A percentile compares a stretch with the other conserved stretches of the same genome.
Conservation (phyloP, 2,888 invertebrate genomes). For the Pterostichus madidus region DNA sequence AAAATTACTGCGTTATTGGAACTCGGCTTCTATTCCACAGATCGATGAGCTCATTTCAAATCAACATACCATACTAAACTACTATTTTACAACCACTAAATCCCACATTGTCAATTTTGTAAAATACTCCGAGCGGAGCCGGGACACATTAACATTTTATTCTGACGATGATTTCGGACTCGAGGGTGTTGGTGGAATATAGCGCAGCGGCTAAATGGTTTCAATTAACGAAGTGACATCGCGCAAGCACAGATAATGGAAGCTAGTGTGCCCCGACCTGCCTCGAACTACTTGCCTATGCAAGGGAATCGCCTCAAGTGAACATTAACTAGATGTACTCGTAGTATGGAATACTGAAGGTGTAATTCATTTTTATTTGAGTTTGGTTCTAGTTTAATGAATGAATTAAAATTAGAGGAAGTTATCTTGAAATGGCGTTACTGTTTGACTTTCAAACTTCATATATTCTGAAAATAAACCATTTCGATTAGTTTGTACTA, state of each 20-base stretch:
- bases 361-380: slow-evolving; percentile 26
- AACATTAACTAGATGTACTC: slow-evolving; percentile 1
- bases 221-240: slow-evolving; percentile 56
- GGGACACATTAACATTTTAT: slow-evolving; percentile 38
- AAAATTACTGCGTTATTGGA: too few species aligned
- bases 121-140: slow-evolving; percentile 2
- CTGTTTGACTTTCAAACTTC: background rate
- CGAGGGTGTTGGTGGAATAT: background rate
- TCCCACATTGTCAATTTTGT: slow-evolving; percentile 7
- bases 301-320: background rate
- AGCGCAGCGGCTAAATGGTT: slow-evolving; percentile 37
- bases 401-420: slow-evolving; percentile 14
- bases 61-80: too few species aligned
- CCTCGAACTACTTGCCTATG: slow-evolving; percentile 24
- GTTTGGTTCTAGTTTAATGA: background rate
- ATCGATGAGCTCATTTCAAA: too few species aligned
- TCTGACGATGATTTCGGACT: slow-evolving; percentile 35
- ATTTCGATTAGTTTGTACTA: too few species aligned
- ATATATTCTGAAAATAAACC: too few species aligned
- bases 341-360: slow-evolving; percentile 3
- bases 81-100: background rate
- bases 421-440: background rate
- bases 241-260: slow-evolving; percentile 47
- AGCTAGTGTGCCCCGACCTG: background rate
- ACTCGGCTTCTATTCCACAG: too few species aligned